A percentile compares a stretch with the other conserved stretches of the same genome.
Evolutionary conservation across 2,888 invertebrate species (phyloP).

Genomic region (Apamea epomidion): DNA sequence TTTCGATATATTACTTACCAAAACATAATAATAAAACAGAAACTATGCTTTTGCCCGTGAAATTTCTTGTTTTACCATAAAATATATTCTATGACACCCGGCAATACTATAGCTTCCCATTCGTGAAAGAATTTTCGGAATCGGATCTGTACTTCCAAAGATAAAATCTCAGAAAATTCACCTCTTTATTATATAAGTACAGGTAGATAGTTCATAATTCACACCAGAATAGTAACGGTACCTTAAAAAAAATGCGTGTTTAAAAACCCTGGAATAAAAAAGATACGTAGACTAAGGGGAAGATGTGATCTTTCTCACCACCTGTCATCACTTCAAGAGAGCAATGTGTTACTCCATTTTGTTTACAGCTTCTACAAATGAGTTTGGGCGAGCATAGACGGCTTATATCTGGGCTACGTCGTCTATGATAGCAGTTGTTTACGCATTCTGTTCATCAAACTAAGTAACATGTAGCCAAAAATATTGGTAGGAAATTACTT

Average conservation of each 20-base stretch:
- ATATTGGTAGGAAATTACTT: neutral
- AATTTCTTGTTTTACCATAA: neutral
- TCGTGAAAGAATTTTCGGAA: neutral
- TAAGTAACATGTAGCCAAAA: neutral
- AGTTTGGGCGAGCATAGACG: constrained; percentile 64
- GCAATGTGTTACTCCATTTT: constrained; percentile 75
- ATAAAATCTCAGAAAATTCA: neutral
- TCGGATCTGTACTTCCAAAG: neutral
- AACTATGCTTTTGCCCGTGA: neutral
- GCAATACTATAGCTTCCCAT: neutral
- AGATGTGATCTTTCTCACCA: constrained; percentile 68
- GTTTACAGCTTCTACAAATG: constrained; percentile 77
- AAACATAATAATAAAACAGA: neutral
- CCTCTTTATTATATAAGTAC: neutral
- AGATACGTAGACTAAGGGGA: constrained; percentile 14
- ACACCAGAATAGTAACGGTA: neutral
- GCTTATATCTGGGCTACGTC: neutral
- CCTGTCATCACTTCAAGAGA: constrained; percentile 78
- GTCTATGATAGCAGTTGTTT: neutral
- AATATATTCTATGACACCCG: neutral
- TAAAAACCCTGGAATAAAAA: constrained; percentile 16
- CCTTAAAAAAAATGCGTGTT: constrained; percentile 3
- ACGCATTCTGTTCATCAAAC: neutral
- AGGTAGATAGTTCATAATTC: neutral
- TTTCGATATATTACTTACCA: neutral